These are phyloP conservation scores for Monochamus saltuarius DNA, from an alignment of 1,140 invertebrate genomes.

Conservation along the genomic window DNA sequence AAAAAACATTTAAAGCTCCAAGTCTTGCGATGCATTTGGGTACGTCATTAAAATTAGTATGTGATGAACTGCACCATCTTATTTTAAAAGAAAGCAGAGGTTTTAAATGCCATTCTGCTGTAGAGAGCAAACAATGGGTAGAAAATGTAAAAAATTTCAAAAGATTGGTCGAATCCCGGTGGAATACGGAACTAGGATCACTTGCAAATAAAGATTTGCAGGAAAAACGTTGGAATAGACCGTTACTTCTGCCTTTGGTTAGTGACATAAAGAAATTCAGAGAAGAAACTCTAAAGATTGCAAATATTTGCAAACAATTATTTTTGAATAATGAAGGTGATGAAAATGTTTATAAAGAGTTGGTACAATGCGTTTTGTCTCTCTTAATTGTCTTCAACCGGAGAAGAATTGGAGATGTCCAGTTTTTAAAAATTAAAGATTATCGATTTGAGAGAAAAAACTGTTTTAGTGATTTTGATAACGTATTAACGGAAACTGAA, in stretches of 20 bases:
- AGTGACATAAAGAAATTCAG: slow-evolving; percentile 24
- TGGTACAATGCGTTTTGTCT: too few relatives aligned
- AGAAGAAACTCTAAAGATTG: slow-evolving; percentile 8
- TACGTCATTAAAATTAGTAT: slow-evolving; percentile 26
- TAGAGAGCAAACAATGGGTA: slow-evolving; percentile 17
- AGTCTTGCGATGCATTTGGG: slow-evolving; percentile 31
- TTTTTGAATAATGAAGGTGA: slow-evolving; percentile 9
- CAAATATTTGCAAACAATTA: not conserved
- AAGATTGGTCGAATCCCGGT: slow-evolving; percentile 22
- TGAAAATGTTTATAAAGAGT: slow-evolving; percentile 19
- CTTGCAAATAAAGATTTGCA: slow-evolving; percentile 35
- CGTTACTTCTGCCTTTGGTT: slow-evolving; percentile 32
- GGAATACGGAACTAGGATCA: slow-evolving; percentile 29
- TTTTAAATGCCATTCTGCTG: slow-evolving; percentile 25
- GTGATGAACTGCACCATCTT: slow-evolving; percentile 26
- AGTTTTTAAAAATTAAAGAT: too few relatives aligned
- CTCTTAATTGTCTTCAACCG: too few relatives aligned
- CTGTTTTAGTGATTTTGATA: too few relatives aligned
- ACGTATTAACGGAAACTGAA: too few relatives aligned
- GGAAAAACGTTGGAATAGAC: slow-evolving; percentile 35
- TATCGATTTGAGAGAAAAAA: too few relatives aligned
- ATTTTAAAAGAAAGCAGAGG: slow-evolving; percentile 27
- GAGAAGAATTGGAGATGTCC: too few relatives aligned
- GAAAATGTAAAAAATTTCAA: slow-evolving; percentile 32
- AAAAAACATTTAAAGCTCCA: slow-evolving; percentile 26